Conservation (phyloP, 2,797 vertebrate species). For the Lycodopsis pacificus region DNA sequence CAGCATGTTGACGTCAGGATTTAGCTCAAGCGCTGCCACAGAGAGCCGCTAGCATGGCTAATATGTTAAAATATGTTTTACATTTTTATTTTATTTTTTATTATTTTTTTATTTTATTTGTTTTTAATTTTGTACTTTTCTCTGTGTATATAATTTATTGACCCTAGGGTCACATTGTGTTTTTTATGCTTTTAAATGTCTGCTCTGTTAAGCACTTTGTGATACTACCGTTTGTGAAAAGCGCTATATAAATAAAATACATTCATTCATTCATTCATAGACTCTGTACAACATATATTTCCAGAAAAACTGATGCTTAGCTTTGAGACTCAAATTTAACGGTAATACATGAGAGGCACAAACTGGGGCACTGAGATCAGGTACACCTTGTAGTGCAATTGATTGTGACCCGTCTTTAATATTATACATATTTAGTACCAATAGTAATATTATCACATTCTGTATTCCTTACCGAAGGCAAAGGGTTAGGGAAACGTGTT, state of each 20-base stretch:
- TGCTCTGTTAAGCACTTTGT: too few species aligned
- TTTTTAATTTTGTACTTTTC: too few species aligned
- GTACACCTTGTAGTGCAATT: neutral
- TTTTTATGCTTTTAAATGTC: too few species aligned
- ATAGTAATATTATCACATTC: conserved; percentile 2
- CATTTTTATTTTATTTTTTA: too few species aligned
- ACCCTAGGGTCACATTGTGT: too few species aligned
- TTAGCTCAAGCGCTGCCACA: neutral
- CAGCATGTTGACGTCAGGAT: neutral
- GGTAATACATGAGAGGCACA: neutral
- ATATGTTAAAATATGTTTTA: too few species aligned
- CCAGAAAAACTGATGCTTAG: neutral
- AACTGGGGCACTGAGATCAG: neutral
- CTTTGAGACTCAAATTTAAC: neutral
- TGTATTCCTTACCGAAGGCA: conserved; percentile 20
- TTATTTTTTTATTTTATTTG: too few species aligned
- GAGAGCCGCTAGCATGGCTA: neutral
- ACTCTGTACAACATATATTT: neutral
- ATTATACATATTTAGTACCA: conserved; percentile 1
- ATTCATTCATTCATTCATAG: too few species aligned
- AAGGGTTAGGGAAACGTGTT: conserved; percentile 13
- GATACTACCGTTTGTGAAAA: too few species aligned
- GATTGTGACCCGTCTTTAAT: neutral
- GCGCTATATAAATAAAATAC: too few species aligned
- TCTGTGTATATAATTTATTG: too few species aligned